Percentiles rank a stretch among this genome's conserved stretches.
These are phyloP conservation scores for Sarcophaga peregrina DNA, from an alignment of 1,140 invertebrate genomes.

Conservation along the genomic window DNA sequence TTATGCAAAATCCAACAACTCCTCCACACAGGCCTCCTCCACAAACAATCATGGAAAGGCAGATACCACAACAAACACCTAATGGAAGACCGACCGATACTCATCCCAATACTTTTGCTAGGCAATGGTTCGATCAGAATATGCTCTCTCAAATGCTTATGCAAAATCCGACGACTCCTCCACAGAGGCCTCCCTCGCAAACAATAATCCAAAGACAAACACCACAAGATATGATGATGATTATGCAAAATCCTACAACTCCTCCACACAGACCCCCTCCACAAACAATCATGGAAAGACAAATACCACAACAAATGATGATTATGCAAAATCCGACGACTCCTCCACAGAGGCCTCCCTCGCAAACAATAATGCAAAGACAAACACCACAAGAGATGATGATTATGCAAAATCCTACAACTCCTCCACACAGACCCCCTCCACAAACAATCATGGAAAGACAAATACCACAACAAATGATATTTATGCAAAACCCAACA, in stretches of 20 bases:
- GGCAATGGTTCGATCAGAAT: not conserved
- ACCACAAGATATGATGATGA: too few species aligned
- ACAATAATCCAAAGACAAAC: conserved; percentile 35
- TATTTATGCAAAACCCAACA: too few species aligned
- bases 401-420: too few species aligned
- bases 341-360: not conserved
- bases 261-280: too few species aligned
- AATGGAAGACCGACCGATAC: not conserved
- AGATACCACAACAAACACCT: not conserved
- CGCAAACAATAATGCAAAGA: conserved; percentile 31
- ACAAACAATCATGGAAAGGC: conserved; percentile 26
- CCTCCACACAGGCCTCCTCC: not conserved
- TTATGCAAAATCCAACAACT: not conserved
- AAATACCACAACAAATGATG: not conserved
- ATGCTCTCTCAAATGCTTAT: not conserved
- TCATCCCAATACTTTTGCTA: not conserved
- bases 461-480: too few species aligned
- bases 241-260: too few species aligned
- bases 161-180: not conserved
- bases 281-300: not conserved
- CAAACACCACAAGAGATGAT: not conserved
- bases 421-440: too few species aligned
- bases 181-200: not conserved
- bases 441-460: too few species aligned
- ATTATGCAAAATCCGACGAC: conserved; percentile 9